Conservation (phyloP, 2,797 vertebrate species). For the Nothura maculosa region DNA sequence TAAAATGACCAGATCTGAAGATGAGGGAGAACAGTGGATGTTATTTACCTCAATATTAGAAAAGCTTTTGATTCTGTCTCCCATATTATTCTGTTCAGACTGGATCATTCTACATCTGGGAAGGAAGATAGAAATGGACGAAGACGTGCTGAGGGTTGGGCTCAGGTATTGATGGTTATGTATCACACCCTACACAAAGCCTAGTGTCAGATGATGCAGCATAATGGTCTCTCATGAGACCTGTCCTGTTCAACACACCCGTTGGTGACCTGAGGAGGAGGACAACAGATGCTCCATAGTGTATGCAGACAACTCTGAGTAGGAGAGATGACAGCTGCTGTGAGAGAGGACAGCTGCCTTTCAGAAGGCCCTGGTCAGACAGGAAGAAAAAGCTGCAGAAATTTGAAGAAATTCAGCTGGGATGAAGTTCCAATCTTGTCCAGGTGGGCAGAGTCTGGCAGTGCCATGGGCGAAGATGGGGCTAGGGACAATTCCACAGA, state of each 20-base stretch:
- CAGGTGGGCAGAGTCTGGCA: neutral
- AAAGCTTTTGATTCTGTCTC: neutral
- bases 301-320: neutral
- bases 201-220: no score
- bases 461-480: neutral
- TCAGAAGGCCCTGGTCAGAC: no score
- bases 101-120: accelerated
- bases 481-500: neutral
- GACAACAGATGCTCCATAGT: no score
- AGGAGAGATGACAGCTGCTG: neutral
- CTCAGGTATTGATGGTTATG: no score
- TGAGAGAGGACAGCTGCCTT: neutral
- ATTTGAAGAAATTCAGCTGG: no score
- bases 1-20: neutral
- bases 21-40: neutral
- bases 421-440: no score
- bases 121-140: neutral
- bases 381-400: no score
- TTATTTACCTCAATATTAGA: neutral
- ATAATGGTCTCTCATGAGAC: no score
- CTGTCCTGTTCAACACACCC: no score
- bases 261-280: no score
- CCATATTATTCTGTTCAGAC: no score
- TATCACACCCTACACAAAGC: no score
- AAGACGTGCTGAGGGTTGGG: neutral